phyloP scores from a whole-genome alignment of 2,113 vertebrate genomes.

The Odobenus rosmarus region DNA sequence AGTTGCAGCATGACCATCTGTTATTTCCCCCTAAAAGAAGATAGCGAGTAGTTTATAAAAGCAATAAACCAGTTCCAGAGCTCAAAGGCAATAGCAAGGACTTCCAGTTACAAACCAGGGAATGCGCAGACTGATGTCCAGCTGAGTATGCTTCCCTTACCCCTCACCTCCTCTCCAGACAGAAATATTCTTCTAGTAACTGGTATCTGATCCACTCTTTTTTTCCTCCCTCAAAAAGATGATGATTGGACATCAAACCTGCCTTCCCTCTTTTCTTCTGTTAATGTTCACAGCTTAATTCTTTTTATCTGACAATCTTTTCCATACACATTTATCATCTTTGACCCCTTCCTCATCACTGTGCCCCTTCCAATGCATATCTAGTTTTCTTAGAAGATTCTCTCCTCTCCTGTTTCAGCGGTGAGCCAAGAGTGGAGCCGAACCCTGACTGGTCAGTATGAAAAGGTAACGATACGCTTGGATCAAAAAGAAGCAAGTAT shows the following conservation, averaged over 20 bases:
- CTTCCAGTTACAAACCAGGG: slow-evolving; percentile 55
- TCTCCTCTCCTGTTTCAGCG: neutral
- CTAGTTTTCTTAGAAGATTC: neutral
- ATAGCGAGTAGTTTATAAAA: slow-evolving; percentile 75
- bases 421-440: neutral
- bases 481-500: neutral
- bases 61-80: slow-evolving; percentile 66
- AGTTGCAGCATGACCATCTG: slow-evolving; percentile 78
- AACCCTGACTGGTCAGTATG: neutral
- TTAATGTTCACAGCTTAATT: neutral
- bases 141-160: neutral
- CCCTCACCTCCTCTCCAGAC: neutral
- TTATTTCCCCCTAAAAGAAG: slow-evolving; percentile 73
- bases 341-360: neutral
- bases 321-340: neutral
- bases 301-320: neutral
- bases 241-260: neutral
- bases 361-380: neutral
- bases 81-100: slow-evolving; percentile 66
- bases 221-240: neutral
- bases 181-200: neutral
- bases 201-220: neutral
- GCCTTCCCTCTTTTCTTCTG: neutral
- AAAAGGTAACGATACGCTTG: neutral
- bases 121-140: neutral